Evolutionary conservation across 1,140 invertebrate species (phyloP).

Genomic region (Drosophila santomea): DNA sequence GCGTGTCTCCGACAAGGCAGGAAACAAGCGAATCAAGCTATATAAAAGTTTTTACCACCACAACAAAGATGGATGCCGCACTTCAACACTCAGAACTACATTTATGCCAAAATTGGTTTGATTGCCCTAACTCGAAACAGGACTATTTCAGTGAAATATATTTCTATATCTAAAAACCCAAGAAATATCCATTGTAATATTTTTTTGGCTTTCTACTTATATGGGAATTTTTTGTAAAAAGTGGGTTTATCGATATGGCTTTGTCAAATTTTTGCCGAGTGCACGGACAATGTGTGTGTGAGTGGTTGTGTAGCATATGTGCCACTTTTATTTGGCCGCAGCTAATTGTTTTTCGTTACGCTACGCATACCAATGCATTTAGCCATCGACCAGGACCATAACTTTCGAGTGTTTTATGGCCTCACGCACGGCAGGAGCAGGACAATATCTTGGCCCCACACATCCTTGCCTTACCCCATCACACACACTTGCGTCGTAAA

Average conservation of each 20-base stretch:
- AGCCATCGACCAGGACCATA: conserved; percentile 67
- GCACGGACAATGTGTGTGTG: background rate
- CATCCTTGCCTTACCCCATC: conserved; percentile 1
- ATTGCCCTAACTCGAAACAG: too few species aligned
- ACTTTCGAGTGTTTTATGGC: conserved; percentile 77
- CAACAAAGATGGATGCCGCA: conserved; percentile 10
- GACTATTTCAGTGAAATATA: too few species aligned
- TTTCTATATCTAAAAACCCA: too few species aligned
- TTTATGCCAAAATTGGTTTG: background rate
- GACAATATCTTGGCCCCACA: conserved; percentile 69
- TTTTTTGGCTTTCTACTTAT: too few species aligned
- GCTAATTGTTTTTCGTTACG: conserved; percentile 82
- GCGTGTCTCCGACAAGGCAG: conserved; percentile 20
- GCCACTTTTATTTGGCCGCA: conserved; percentile 75
- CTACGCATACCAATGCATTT: conserved; percentile 81
- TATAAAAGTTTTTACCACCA: conserved; percentile 64
- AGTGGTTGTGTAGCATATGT: conserved; percentile 1
- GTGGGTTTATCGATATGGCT: too few species aligned
- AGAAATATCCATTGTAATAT: too few species aligned
- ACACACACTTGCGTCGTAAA: conserved; percentile 65
- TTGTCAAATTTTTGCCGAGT: background rate
- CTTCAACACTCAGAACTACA: background rate
- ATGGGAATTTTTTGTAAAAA: too few species aligned
- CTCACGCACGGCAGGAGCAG: conserved; percentile 77
- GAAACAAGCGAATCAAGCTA: conserved; percentile 55